phyloP scores from a whole-genome alignment of 2,113 vertebrate species.

The Porphyrio hochstetteri region DNA sequence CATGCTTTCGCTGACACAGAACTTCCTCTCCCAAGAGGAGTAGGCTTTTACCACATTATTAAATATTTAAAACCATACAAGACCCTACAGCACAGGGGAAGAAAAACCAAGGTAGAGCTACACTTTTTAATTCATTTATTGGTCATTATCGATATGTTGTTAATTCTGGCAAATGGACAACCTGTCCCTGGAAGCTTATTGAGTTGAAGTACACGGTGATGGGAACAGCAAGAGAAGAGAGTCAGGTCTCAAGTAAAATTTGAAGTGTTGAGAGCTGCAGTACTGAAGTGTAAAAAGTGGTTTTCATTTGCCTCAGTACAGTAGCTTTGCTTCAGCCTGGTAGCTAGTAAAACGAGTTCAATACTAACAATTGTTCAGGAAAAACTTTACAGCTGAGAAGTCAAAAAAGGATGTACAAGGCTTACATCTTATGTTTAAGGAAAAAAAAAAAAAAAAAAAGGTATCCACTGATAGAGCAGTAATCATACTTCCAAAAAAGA shows the following conservation, averaged over 20 bases:
- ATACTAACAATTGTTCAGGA: neutral
- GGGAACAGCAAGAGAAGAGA: neutral
- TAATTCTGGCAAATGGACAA: neutral
- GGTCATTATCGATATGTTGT: neutral
- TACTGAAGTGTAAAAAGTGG: neutral
- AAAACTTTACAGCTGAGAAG: neutral
- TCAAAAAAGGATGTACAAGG: neutral
- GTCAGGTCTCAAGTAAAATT: neutral
- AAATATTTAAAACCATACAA: constrained; percentile 28
- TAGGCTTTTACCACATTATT: neutral
- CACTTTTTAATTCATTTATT: neutral
- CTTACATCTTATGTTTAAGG: neutral
- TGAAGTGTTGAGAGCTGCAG: neutral
- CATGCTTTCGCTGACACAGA: neutral
- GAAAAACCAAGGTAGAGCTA: neutral
- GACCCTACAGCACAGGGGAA: neutral
- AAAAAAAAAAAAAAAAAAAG: neutral
- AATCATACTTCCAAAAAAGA: neutral
- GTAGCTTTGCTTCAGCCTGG: neutral
- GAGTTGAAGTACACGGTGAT: neutral
- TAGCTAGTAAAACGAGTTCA: neutral
- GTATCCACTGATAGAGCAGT: neutral
- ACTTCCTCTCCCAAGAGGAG: neutral
- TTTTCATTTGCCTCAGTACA: neutral
- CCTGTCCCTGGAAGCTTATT: neutral